Evolutionary conservation across 2,888 invertebrate species (phyloP), one percentile per base, ranked within the genome.

Genomic region (Seira musarum): DNA sequence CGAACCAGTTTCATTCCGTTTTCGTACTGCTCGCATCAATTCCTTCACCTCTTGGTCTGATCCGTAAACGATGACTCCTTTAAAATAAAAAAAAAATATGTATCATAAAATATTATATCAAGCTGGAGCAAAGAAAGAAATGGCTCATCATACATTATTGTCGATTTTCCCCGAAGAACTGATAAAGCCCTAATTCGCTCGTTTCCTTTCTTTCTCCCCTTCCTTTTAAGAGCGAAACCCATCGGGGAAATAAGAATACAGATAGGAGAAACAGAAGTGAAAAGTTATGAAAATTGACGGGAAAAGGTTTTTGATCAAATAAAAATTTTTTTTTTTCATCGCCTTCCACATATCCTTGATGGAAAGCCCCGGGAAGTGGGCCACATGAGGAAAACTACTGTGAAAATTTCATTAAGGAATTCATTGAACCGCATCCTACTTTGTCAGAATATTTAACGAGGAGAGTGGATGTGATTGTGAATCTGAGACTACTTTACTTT

Each of bases 31-130:
- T 65, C 94, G 91, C 98, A 98, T 98, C 80, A 98, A 93, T 49
- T 96, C 96, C 0, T 97, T 96, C 8, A 98, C 98, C 90, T 98
- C 98, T 90, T 98, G 98, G 89, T 98, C 98, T 0, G 97, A 97
- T 0, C 95, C 98, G 89, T 96, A 98, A 87, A 98, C 95, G 81
- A 98, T 97, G 70, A 96, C 96, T 72, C 97, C 97, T 97, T 90
- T 25, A 68, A 79, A 73, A 64, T 15, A 17, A 69, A 35, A 72
- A 46, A 25, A 69, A 72, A 24, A 49, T n/a, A n/a, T n/a, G n/a
- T 30, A 30, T 30, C 30, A 30, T 30, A 30, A 30, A 30, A 30
- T 5, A 30, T 30, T 30, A 30, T 30, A 30, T 30, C 30, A 30
- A 15, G 69, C 53, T 53, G 30, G 30, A 13, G 6, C 40, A 40